Base-by-base conservation (phyloP, 2,797 vertebrate genomes). In the Lepilemur ruficaudatus region DNA sequence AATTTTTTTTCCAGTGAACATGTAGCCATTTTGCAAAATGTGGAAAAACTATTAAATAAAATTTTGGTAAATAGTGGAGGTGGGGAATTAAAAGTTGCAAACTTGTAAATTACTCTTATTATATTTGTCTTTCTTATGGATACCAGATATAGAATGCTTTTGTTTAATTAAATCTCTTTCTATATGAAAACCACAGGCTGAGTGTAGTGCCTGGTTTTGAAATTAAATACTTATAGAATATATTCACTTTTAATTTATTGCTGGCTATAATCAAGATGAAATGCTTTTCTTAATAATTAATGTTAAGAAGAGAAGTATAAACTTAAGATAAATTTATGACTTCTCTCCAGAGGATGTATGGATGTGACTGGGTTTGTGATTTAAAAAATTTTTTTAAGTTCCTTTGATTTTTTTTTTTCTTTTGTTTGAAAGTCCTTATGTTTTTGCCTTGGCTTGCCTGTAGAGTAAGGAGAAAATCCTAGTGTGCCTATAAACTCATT, bases 201-300 rank as follows among this genome's bases (percentile, higher is more conserved):
- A 95, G 14, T 82, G 7, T 95, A 48, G 10, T 25, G 52, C 75
- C 84, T 87, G 28, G 67, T 70, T 96, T 63, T 82, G 63, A 96
- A 97, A 93, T 90, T 50, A 94, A 89, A 80, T 95, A 70, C 75
- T 96, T 95, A 81, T 15, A 96, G 88, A 91, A 91, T 89, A 13
- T 85, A 79, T 83, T 97, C 85, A 92, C 67, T 89, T 96, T 95
- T 94, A 91, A 96, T 97, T 95, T 94, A 96, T 96, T 97, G 95
- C 91, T 97, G 86, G 86, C 79, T 89, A 81, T 95, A 95, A 94
- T 97, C 75, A 92, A 70, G 67, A 94, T 96, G 91, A 96, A 96
- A 96, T 93, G 93, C 88, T 91, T 96, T 97, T 95, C 94, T 97
- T 95, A 95, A 96, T 93, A 96, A 97, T 95, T 96, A 84, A 96